Conservation (phyloP, 2,888 invertebrate genomes). For the Resseliella maxima region DNA sequence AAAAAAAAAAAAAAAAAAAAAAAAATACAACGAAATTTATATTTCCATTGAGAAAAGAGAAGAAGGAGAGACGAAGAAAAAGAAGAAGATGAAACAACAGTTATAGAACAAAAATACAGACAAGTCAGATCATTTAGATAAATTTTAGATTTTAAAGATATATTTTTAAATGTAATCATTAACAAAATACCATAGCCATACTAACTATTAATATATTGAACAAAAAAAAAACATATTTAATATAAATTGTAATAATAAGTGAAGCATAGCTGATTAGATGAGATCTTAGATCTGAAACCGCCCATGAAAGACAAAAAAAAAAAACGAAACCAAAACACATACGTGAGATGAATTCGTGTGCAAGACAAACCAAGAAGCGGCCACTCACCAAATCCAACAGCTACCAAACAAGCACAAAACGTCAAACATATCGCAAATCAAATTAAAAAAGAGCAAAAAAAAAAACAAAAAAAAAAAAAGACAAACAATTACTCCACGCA, state of each 20-base stretch:
- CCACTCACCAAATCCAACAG: neutral
- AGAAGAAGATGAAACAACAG: too few relatives aligned
- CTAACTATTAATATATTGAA: neutral
- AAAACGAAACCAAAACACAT: too few relatives aligned
- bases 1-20: neutral
- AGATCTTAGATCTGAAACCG: slow-evolving; percentile 45
- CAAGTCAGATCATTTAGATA: neutral
- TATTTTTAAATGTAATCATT: slow-evolving; percentile 13
- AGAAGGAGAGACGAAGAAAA: too few relatives aligned
- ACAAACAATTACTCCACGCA: neutral
- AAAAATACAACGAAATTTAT: neutral
- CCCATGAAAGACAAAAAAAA: neutral
- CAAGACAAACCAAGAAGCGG: neutral
- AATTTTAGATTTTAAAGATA: slow-evolving; percentile 21
- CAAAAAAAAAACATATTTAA: too few relatives aligned
- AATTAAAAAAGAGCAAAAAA: too few relatives aligned
- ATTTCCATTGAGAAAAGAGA: neutral
- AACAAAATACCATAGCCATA: neutral
- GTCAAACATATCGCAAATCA: neutral
- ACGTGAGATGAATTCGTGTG: neutral
- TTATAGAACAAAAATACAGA: neutral
- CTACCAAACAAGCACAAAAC: neutral
- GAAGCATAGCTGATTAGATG: slow-evolving; percentile 27
- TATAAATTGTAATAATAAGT: slow-evolving; percentile 31
- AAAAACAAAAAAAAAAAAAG: neutral